Evolutionary conservation across 2,797 vertebrate genomes (phyloP).

Genomic region (Nyctibius grandis): DNA sequence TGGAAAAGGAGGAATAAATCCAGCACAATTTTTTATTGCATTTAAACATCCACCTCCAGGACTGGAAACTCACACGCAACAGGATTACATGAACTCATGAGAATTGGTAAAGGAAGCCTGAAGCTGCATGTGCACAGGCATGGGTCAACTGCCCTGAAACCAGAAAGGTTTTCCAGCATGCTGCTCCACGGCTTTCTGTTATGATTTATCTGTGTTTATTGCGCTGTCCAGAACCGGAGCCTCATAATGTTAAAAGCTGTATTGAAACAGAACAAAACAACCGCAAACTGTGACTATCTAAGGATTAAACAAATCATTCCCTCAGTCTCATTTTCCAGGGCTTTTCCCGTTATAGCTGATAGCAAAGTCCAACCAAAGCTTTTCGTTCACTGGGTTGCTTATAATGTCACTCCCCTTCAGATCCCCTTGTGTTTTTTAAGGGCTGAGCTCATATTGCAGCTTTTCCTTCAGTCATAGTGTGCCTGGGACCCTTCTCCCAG

Average conservation of each 20-base stretch:
- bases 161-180: background rate
- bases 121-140: background rate
- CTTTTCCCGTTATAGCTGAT: background rate
- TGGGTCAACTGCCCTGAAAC: background rate
- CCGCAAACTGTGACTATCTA: background rate
- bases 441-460: background rate
- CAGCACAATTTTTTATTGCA: conserved; percentile 1
- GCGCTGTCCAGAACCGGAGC: fast-evolving
- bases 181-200: background rate
- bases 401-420: background rate
- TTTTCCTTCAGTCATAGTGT: background rate
- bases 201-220: conserved; percentile 9
- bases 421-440: background rate
- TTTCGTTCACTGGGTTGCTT: background rate
- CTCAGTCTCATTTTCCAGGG: fast-evolving
- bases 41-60: conserved; percentile 37
- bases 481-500: background rate
- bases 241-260: background rate
- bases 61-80: background rate
- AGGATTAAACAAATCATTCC: conserved; percentile 12
- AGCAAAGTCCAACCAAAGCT: background rate
- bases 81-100: background rate
- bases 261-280: conserved; percentile 1
- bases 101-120: background rate
- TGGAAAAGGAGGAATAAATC: conserved; percentile 32